A percentile compares a stretch with the other conserved stretches of the same genome.
Evolutionary conservation across 2,113 vertebrate species (phyloP).

Genomic region (Datnioides undecimradiatus): DNA sequence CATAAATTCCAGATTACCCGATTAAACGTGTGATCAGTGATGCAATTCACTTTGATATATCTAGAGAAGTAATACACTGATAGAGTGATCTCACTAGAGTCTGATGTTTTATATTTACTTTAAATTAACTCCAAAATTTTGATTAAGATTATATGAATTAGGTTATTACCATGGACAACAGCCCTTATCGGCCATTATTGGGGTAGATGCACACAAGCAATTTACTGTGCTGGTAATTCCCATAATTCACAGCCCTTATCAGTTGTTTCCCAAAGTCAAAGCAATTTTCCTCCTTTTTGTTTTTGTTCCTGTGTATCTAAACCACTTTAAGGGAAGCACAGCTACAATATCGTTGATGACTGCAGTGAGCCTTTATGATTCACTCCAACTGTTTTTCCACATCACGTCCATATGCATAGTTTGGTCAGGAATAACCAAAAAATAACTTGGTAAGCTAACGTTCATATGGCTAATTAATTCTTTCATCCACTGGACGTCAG

Average conservation of each 20-base stretch:
- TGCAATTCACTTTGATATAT: constrained; percentile 3
- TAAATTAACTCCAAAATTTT: constrained; percentile 16
- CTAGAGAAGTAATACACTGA: constrained; percentile 3
- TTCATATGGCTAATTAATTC: not conserved
- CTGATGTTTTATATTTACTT: constrained; percentile 22
- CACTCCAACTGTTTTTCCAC: not conserved
- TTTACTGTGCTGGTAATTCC: constrained; percentile 32
- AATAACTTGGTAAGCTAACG: not conserved
- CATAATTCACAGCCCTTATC: constrained; percentile 45
- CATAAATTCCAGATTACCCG: constrained; percentile 17
- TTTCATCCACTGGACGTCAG: not conserved
- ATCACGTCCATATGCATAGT: not conserved
- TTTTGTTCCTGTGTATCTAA: not conserved
- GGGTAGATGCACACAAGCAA: constrained; percentile 33
- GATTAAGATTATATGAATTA: constrained; percentile 32
- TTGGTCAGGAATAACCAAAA: not conserved
- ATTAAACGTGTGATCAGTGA: constrained; percentile 19
- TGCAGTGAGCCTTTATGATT: not conserved
- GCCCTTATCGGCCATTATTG: constrained; percentile 21
- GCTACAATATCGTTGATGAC: not conserved
- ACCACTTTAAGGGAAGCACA: constrained; percentile 11
- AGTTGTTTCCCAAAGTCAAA: not conserved
- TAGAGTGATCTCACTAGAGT: constrained; percentile 15
- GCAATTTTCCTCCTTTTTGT: constrained; percentile 1
- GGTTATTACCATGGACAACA: constrained; percentile 9